Base-by-base conservation (phyloP, 2,797 vertebrate species). In the Clarias pachynema region DNA sequence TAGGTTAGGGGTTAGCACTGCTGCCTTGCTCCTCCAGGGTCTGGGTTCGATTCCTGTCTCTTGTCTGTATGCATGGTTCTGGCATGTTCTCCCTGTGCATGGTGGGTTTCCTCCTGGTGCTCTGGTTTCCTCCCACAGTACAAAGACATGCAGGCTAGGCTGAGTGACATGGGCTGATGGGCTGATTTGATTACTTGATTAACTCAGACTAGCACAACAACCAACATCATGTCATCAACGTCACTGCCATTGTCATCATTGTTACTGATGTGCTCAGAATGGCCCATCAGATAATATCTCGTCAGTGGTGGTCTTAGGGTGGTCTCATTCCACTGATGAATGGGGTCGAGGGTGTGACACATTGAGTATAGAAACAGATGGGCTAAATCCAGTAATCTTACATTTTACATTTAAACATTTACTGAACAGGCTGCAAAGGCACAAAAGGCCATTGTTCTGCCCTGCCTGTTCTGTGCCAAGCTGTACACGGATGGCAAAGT, bases 371-470 rank as follows among this genome's bases (percentile, higher is more conserved):
- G 62, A 16, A 66, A 68, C 63, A 81, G 63, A 68, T 81, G 44
- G 26, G 59, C 59, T 63, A 3, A 14, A 62, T 24, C 44, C 20
- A 63, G 31, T 79, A 62, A 63, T 65, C 16, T 49, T 63, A n/a
- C 8, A 78, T 60, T 20, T 53, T 63, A 26, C 79, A 81, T 81
- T 66, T 4, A 31, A 22, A 66, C 60, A 53, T 62, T 79, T 34
- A 65, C 62, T 53, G 40, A 80, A 68, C 62, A 56, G 63, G 10
- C 26, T 31, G 66, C 5, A 4, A 81, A 62, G n/a, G 57, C 69
- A 89, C 84, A 88, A 81, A 86, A 81, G 80, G 66, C 59, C 62
- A 86, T 88, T 90, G 89, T 90, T 87, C 87, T 60, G 10, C 56
- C 26, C 60, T 69, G 66, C 57, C 34, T 31, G 44, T 53, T 65